Conservation (phyloP, 2,888 invertebrate genomes). For the Cybosia mesomella region DNA sequence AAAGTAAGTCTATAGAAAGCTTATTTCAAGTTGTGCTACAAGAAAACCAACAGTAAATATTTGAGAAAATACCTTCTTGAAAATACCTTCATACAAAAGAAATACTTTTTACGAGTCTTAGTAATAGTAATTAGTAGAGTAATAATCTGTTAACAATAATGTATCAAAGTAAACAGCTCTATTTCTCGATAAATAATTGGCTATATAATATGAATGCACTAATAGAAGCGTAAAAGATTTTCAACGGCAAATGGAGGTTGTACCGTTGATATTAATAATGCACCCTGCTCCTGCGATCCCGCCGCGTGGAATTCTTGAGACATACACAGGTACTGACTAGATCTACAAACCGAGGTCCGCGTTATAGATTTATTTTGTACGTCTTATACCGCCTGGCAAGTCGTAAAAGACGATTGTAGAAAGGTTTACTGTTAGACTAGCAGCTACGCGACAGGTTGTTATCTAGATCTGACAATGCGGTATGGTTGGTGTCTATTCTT, state of each 20-base stretch:
- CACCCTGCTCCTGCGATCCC: slow-evolving; percentile 2
- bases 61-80: neutral
- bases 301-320: slow-evolving; percentile 2
- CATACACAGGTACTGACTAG: neutral
- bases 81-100: neutral
- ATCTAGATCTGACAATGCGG: slow-evolving; percentile 13
- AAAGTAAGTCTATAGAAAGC: neutral
- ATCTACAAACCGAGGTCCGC: slow-evolving; percentile 17
- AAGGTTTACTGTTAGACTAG: slow-evolving; percentile 19
- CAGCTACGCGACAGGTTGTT: slow-evolving; percentile 15
- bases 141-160: neutral
- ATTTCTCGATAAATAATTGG: neutral
- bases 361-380: slow-evolving; percentile 24
- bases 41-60: neutral
- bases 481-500: neutral
- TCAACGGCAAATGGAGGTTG: neutral
- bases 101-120: neutral
- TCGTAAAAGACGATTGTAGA: slow-evolving; percentile 24
- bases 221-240: neutral
- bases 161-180: neutral
- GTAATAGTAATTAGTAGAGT: too few relatives aligned
- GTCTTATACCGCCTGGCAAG: slow-evolving; percentile 8
- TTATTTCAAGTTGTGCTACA: neutral
- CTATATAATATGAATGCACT: neutral
- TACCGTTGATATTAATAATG: slow-evolving; percentile 12